Evolutionary conservation across 2,888 invertebrate species (phyloP), one percentile per base, ranked within the genome.

Genomic region (Dicyrtomina minuta): DNA sequence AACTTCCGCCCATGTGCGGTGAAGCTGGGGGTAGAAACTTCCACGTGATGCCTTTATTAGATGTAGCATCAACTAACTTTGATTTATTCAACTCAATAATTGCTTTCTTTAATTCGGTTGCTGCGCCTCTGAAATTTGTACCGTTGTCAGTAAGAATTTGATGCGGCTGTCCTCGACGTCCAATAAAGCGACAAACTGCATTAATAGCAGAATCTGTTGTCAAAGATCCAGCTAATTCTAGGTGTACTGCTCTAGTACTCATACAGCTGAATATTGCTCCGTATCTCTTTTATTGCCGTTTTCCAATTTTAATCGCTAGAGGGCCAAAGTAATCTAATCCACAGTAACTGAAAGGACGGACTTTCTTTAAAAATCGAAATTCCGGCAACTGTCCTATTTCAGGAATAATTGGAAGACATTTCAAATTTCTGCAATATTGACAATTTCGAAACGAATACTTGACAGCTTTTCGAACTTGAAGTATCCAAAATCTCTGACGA

Each of bases 91-190:
- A n/a, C 2, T 83, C 83, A 74, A 84, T 85, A 72, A 85, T 84
- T 0, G 85, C 83, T 79, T 84, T 83, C 73, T 83, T 82, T 75
- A 84, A 83, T 20, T 84, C 80, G 71, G 79, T 82, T 5, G 77
- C 72, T 0, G 80, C 75, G 0, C 81, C 79, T 1, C 78, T 72
- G 72, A 83, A 82, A 71, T 82, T 82, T 0, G 80, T 79, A 0
- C 80, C 81, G 68, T 82, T 82, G 66, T 83, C 82, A 27, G 79
- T 79, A 60, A 78, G 80, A 0, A 82, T 78, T 8, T 79, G 72
- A 17, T 62, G 71, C 0, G 80, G 80, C 15, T 78, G 70, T 2
- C 82, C 81, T 44, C 80, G 67, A 51, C 81, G 65, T 0, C 79
- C 75, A 15, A 81, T 75, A 66, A 82, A 81, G 53, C 81, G 66